Percentiles rank a stretch among this genome's conserved stretches.
Conservation (phyloP, 2,888 invertebrate genomes). For the Tipula vernalis region DNA sequence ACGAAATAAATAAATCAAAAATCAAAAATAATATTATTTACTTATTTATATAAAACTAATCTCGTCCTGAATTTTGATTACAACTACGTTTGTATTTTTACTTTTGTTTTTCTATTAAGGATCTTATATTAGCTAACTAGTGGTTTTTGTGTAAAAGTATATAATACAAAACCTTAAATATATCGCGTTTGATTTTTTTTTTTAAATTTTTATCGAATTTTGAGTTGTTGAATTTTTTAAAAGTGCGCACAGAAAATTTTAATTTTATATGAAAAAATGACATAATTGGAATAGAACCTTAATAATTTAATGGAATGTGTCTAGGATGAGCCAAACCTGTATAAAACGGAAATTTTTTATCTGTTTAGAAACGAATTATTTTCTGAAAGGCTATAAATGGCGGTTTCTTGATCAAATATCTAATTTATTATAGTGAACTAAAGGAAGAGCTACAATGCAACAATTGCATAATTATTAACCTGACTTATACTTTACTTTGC, state of each 20-base stretch:
- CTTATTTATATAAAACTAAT: not conserved
- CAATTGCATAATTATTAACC: too few relatives aligned
- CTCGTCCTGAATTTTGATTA: conserved; percentile 4
- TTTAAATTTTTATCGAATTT: not conserved
- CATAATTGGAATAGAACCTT: not conserved
- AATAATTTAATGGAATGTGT: not conserved
- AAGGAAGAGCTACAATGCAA: too few relatives aligned
- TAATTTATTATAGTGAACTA: too few relatives aligned
- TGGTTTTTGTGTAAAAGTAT: not conserved
- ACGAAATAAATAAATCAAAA: not conserved
- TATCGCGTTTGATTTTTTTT: not conserved
- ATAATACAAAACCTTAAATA: not conserved
- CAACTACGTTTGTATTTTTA: not conserved
- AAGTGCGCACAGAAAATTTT: not conserved
- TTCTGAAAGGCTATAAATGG: too few relatives aligned
- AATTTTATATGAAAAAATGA: too few relatives aligned
- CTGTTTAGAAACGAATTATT: too few relatives aligned
- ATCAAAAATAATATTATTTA: not conserved
- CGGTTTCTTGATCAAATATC: too few relatives aligned
- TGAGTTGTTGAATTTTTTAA: not conserved
- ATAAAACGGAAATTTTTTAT: not conserved
- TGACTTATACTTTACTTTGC: too few relatives aligned
- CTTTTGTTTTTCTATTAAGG: not conserved
- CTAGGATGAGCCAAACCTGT: not conserved
- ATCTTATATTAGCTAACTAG: not conserved